phyloP scores from a whole-genome alignment of 2,888 invertebrate genomes.

The Rhogogaster chlorosoma region DNA sequence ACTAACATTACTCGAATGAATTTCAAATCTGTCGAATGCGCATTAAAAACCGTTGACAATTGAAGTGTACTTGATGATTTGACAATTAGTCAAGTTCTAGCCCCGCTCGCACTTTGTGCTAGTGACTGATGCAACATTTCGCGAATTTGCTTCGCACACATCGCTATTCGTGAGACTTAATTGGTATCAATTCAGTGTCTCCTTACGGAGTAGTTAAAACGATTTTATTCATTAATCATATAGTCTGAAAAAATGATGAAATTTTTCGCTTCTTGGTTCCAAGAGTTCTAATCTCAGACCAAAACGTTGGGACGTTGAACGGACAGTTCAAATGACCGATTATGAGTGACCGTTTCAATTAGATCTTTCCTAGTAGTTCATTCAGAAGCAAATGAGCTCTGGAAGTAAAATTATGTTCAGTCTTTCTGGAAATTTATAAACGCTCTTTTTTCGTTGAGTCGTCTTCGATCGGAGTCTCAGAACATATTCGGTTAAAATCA shows the following conservation, averaged over 20 bases:
- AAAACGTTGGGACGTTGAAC: not conserved
- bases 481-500: not conserved
- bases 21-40: not conserved
- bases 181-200: conserved; percentile 38
- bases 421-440: not conserved
- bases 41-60: not conserved
- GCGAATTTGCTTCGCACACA: not conserved
- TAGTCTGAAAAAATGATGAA: conserved; percentile 23
- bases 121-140: conserved; percentile 28
- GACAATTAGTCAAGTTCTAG: not conserved
- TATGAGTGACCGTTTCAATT: conserved; percentile 16
- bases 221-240: conserved; percentile 13
- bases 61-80: not conserved
- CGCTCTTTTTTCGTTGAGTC: not conserved
- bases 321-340: not conserved
- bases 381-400: not conserved
- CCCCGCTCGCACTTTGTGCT: not conserved
- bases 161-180: not conserved
- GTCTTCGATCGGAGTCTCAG: not conserved
- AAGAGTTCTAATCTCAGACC: not conserved
- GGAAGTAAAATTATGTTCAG: not conserved
- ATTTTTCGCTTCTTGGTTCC: not conserved
- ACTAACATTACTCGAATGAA: not conserved
- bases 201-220: not conserved
- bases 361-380: not conserved